phyloP scores from a whole-genome alignment of 2,888 invertebrate genomes.

The Zeuzera pyrina region DNA sequence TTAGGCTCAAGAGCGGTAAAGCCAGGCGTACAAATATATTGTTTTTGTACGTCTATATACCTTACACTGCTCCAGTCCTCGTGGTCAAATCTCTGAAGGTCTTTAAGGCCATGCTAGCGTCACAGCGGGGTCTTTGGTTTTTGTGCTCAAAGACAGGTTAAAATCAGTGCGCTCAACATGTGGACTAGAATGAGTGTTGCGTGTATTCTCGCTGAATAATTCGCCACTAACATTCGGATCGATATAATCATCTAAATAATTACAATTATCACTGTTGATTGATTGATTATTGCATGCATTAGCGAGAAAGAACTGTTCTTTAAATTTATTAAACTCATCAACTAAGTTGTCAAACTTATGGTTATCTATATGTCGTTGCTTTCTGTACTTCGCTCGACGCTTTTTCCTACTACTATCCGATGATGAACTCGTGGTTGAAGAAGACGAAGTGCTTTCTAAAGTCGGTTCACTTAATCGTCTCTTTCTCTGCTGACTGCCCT shows the following conservation, averaged over 20 bases:
- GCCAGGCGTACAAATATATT: conserved; percentile 12
- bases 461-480: too few relatives aligned
- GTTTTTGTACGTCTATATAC: conserved; percentile 12
- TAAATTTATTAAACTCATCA: too few relatives aligned
- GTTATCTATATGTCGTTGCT: too few relatives aligned
- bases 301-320: too few relatives aligned
- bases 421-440: too few relatives aligned
- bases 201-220: background rate
- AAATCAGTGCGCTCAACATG: background rate
- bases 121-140: conserved; percentile 10
- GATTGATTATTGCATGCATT: too few relatives aligned
- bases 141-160: conserved; percentile 11
- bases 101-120: conserved; percentile 6
- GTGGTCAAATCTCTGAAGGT: conserved; percentile 8
- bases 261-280: too few relatives aligned
- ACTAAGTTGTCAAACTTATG: too few relatives aligned
- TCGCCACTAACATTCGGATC: background rate
- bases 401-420: too few relatives aligned
- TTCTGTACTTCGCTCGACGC: too few relatives aligned
- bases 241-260: background rate
- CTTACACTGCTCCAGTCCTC: conserved; percentile 10
- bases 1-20: conserved; percentile 14
- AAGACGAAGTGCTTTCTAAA: too few relatives aligned
- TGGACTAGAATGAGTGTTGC: background rate
- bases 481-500: too few relatives aligned